These are phyloP conservation scores for Callorhinus ursinus DNA, from an alignment of 2,113 vertebrate species.

Conservation along the genomic window DNA sequence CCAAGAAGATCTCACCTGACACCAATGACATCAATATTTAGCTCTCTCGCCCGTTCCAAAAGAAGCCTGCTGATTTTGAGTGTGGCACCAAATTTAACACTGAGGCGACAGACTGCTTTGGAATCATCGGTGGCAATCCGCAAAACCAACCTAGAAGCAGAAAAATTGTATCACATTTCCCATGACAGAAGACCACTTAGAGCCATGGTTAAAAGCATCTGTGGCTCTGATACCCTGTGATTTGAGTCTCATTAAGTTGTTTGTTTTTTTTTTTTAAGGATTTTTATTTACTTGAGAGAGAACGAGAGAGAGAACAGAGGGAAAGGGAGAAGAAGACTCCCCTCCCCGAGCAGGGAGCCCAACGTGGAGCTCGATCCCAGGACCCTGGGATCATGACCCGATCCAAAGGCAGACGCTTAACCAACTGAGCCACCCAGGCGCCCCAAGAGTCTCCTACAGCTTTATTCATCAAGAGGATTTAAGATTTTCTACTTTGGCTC, in stretches of 20 bases:
- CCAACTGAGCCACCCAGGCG: neutral
- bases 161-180: fast-evolving
- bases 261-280: too few relatives aligned
- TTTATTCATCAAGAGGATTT: neutral
- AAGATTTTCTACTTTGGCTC: neutral
- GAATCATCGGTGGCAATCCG: slow-evolving; percentile 98
- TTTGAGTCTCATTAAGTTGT: too few relatives aligned
- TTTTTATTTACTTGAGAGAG: neutral
- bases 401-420: neutral
- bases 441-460: neutral
- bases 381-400: neutral
- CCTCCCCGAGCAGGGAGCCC: neutral
- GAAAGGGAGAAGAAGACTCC: neutral
- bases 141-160: slow-evolving; percentile 91
- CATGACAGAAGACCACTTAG: neutral
- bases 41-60: slow-evolving; percentile 93
- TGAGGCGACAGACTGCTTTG: slow-evolving; percentile 95
- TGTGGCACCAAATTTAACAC: slow-evolving; percentile 97
- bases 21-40: slow-evolving; percentile 93
- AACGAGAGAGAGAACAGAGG: too few relatives aligned
- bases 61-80: slow-evolving; percentile 94
- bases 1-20: slow-evolving; percentile 87
- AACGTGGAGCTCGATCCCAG: neutral
- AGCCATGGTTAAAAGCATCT: too few relatives aligned
- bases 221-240: too few relatives aligned